A percentile compares a stretch with the other conserved stretches of the same genome.
Evolutionary conservation across 1,140 invertebrate species (phyloP).

Genomic region (Drosophila watanabei): DNA sequence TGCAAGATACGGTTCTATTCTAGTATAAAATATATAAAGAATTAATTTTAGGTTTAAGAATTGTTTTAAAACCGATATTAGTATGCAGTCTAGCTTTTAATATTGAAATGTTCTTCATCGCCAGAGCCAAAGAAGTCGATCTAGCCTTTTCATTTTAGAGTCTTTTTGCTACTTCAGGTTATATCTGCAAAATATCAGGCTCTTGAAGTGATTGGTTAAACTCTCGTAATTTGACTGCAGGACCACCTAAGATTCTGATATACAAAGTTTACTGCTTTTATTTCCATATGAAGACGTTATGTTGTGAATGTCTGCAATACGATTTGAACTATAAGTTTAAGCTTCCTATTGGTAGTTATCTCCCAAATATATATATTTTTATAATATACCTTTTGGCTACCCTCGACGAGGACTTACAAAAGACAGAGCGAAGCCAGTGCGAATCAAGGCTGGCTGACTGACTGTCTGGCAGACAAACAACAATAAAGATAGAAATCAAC

Average conservation of each 20-base stretch:
- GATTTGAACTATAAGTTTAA: not conserved
- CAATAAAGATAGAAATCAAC: conserved; percentile 84
- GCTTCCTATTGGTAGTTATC: not conserved
- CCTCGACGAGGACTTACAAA: conserved; percentile 8
- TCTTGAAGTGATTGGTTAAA: too few species aligned
- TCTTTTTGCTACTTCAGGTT: not conserved
- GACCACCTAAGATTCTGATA: not conserved
- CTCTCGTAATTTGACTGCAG: too few species aligned
- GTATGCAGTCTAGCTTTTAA: not conserved
- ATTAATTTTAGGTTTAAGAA: too few species aligned
- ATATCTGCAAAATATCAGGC: not conserved
- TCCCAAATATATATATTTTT: not conserved
- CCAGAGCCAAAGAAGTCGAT: not conserved
- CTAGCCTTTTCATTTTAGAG: not conserved
- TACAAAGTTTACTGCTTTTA: not conserved
- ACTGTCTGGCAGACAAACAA: conserved; percentile 71
- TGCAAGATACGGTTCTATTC: too few species aligned
- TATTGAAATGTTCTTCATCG: not conserved
- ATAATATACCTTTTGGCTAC: conserved; percentile 9
- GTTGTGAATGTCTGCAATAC: too few species aligned
- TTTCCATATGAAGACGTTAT: not conserved
- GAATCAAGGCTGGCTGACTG: conserved; percentile 44
- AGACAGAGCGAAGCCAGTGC: conserved; percentile 1
- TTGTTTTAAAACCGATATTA: not conserved
- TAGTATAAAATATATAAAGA: too few species aligned